Evolutionary conservation across 2,797 vertebrate genomes (phyloP).

Genomic region (Xenopus petersii): DNA sequence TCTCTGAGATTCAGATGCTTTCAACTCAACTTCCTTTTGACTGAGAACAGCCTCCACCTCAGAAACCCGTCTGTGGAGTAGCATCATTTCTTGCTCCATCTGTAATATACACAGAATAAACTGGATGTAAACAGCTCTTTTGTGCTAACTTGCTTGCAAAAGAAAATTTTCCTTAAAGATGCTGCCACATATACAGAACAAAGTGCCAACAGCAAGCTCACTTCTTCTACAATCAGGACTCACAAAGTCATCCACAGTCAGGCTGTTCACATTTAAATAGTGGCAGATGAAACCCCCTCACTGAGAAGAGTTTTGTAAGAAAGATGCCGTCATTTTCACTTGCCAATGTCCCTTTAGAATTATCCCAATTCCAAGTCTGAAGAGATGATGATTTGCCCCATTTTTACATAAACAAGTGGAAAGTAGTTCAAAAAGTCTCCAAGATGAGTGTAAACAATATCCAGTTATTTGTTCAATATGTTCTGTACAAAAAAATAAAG

Average conservation of each 20-base stretch:
- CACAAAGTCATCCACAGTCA: constrained; percentile 78
- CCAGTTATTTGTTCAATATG: constrained; percentile 63
- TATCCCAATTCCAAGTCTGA: constrained; percentile 79
- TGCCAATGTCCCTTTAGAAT: constrained; percentile 73
- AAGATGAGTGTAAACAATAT: constrained; percentile 60
- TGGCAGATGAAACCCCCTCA: constrained; percentile 51
- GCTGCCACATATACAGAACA: constrained; percentile 16
- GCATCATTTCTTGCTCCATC: constrained; percentile 98
- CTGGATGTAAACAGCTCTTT: constrained; percentile 52
- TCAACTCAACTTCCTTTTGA: constrained; percentile 98
- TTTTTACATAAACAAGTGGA: constrained; percentile 64
- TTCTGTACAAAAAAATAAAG: constrained; percentile 59
- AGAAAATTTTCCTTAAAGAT: not conserved
- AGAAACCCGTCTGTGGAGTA: constrained; percentile 95
- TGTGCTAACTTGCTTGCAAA: constrained; percentile 36
- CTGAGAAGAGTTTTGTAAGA: constrained; percentile 69
- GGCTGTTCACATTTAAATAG: constrained; percentile 67
- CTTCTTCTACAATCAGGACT: constrained; percentile 74
- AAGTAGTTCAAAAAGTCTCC: constrained; percentile 64
- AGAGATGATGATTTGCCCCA: constrained; percentile 67
- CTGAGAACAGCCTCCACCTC: constrained; percentile 97
- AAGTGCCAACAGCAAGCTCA: constrained; percentile 31
- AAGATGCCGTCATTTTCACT: constrained; percentile 67
- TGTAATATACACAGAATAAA: constrained; percentile 72
- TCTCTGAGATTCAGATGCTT: constrained; percentile 97